These are phyloP conservation scores for Drosophila miranda DNA, from an alignment of 1,140 invertebrate genomes.

Conservation along the genomic window DNA sequence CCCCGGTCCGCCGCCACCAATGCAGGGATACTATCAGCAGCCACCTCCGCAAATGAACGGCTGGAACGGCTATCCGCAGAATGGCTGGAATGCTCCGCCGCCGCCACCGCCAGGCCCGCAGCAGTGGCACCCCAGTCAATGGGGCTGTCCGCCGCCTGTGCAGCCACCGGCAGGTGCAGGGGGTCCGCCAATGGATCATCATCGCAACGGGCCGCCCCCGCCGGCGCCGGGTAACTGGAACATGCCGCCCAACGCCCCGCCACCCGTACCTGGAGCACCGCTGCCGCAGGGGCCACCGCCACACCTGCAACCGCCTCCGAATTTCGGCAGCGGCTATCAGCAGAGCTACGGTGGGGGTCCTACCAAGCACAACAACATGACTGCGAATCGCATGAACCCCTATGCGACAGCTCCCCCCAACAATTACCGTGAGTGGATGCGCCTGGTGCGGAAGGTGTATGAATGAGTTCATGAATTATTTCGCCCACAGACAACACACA, in stretches of 20 bases:
- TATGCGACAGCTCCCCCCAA: constrained; percentile 69
- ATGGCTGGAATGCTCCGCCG: constrained; percentile 67
- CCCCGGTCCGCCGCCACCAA: constrained; percentile 67
- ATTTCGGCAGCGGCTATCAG: constrained; percentile 89
- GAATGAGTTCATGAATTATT: background rate
- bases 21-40: constrained; percentile 67
- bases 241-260: constrained; percentile 72
- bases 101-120: constrained; percentile 63
- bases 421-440: constrained; percentile 55
- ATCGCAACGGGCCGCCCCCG: constrained; percentile 68
- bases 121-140: constrained; percentile 78
- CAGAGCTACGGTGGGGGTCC: constrained; percentile 89
- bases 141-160: constrained; percentile 70
- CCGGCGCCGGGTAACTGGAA: constrained; percentile 82
- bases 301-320: constrained; percentile 81
- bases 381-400: constrained; percentile 84
- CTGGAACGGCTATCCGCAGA: constrained; percentile 69
- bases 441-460: background rate
- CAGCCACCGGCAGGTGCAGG: constrained; percentile 58
- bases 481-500: constrained; percentile 46
- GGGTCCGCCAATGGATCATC: constrained; percentile 66
- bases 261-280: constrained; percentile 71
- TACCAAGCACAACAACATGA: constrained; percentile 84
- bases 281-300: constrained; percentile 53
- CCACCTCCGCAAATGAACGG: constrained; percentile 64